Percentiles rank a stretch among this genome's conserved stretches.
Conservation (phyloP, 2,113 vertebrate genomes). For the Mesoclemmys tuberculata region DNA sequence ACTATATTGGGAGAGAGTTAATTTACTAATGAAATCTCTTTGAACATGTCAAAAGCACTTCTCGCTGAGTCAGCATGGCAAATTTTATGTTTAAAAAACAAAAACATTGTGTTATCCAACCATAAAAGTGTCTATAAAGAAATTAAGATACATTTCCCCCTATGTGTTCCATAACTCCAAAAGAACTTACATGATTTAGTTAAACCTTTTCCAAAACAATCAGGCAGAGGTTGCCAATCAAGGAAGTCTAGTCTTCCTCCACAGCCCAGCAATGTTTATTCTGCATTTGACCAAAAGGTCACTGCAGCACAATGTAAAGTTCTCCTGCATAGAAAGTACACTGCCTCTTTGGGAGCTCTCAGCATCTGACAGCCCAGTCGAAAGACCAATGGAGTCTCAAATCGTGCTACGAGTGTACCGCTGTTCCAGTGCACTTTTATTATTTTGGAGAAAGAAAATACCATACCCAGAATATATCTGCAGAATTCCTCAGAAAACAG, state of each 20-base stretch:
- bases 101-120: background rate
- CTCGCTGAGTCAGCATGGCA: background rate
- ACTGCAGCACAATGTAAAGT: background rate
- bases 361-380: background rate
- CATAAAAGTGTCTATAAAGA: background rate
- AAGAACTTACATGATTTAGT: background rate
- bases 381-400: background rate
- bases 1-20: background rate
- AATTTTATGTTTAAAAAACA: background rate
- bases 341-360: background rate
- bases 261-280: background rate
- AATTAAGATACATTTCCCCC: background rate
- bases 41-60: background rate
- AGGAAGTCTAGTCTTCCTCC: background rate
- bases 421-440: background rate
- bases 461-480: background rate
- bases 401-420: background rate
- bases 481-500: background rate
- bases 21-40: background rate
- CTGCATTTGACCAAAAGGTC: background rate
- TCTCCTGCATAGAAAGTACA: background rate
- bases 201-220: background rate
- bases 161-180: background rate
- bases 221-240: too few species aligned
- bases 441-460: background rate